Evolutionary conservation across 2,113 vertebrate species (phyloP), one percentile per base, ranked within the genome.

Genomic region (Thymallus thymallus): DNA sequence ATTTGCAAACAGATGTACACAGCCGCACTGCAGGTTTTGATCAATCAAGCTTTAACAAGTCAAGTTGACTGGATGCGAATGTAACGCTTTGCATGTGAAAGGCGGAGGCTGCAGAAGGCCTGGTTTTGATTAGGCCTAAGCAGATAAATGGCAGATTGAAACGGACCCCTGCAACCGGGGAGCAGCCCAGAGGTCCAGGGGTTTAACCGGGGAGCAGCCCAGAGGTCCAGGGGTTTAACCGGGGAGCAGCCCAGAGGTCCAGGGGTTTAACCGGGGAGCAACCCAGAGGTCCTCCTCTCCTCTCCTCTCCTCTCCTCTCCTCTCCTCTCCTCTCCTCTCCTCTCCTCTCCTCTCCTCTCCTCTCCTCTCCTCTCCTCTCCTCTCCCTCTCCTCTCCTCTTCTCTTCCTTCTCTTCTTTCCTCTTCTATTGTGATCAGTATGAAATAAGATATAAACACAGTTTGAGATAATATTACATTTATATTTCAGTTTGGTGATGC

Each of bases 1-100:
- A 94, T 94, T 94, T 93, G 93, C 93, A 94, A 93, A 94, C 93
- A 94, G 93, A 94, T 94, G 93, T 86, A 24, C 62, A 29, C 74
- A 76, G 72, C 72, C 60, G 55, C 66, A 23, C 84, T 5, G 26
- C 62, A 56, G 78, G 64, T 84, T 86, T 91, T 93, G 92, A 93
- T 93, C 92, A 91, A 88, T 93, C 93, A 92, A 87, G 91, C 92
- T 82, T 93, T 90, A 93, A 93, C 91, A 93, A 94, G 92, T 94
- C 90, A 91, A 93, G 89, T 93, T 91, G 92, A 93, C 92, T 90
- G 62, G 88, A 90, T 88, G 82, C 86, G 86, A 93, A 92, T 93
- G 91, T 93, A 81, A 78, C 74, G 66, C 79, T 93, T 93, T 91
- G 91, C 92, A 93, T 93, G 86, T 86, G 89, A 94, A 93, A 89